Evolutionary conservation across 2,113 vertebrate genomes (phyloP), one percentile per base, ranked within the genome.

Genomic region (Lates calcarifer): DNA sequence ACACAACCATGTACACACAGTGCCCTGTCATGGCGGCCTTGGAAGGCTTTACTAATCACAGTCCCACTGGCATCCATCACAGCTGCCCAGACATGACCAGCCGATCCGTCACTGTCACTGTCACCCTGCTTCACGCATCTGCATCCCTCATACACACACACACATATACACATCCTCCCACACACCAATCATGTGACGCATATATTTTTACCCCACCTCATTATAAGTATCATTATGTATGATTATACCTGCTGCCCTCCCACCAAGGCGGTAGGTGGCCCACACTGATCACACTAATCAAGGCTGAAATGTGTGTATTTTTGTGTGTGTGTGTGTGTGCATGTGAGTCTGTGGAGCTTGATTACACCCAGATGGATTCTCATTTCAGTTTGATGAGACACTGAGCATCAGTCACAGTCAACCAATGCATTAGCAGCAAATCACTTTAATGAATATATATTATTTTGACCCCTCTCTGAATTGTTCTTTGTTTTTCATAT

Each of bases 361-460:
- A 94, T 94, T 94, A 91, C 89, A 83, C 85, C 87, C 87, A 93
- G 92, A 93, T 93, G 90, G 88, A 94, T 94, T 91, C 91, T 92
- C 86, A 90, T 91, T 92, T 86, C 81, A 67, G 68, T 87, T 89
- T 91, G 93, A 93, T 90, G 91, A 93, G 91, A 93, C 92, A 92
- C 88, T 74, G 85, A 90, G 81, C 93, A 93, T 94, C 92, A 88
- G 91, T 94, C 93, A 93, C 85, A 89, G 87, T 90, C 92, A 91
- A 82, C 85, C 81, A 61, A 89, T 78, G 87, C 91, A 91, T 93
- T 91, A 93, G 89, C 83, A 85, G 84, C 89, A 89, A 89, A 92
- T 93, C 91, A 86, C 88, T 84, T 85, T 92, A 93, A 94, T 94
- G 93, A 94, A 94, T 92, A 94, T 92, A 94, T 94, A 94, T 94